Percentiles rank a stretch among this genome's conserved stretches.
phyloP scores from a whole-genome alignment of 2,113 vertebrate genomes.

The Nibea albiflora region DNA sequence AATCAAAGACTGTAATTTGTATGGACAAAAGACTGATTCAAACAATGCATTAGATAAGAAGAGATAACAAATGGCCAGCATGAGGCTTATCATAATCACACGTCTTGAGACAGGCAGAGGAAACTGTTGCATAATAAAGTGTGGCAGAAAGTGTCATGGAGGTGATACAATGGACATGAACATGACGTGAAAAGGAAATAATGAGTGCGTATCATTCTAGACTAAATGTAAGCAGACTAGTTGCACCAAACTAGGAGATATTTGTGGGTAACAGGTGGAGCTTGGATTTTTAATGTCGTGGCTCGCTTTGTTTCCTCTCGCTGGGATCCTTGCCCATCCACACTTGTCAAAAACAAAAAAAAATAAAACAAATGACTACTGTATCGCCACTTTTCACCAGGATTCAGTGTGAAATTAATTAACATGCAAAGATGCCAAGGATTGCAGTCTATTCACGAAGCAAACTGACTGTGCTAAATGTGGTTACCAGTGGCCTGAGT shows the following conservation, averaged over 20 bases:
- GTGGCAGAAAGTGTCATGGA: conserved; percentile 20
- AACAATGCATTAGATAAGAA: conserved; percentile 65
- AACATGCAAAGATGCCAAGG: conserved; percentile 52
- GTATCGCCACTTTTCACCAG: conserved; percentile 43
- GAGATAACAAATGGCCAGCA: conserved; percentile 40
- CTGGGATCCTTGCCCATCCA: conserved; percentile 63
- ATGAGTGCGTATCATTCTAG: conserved; percentile 5
- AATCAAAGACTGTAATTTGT: conserved; percentile 74
- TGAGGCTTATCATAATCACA: conserved; percentile 45
- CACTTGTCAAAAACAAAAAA: conserved; percentile 38
- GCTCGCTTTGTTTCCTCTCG: conserved; percentile 52
- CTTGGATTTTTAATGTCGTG: conserved; percentile 24
- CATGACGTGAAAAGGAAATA: conserved; percentile 1
- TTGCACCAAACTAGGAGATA: conserved; percentile 21
- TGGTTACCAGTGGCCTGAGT: conserved; percentile 35
- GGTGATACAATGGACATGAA: conserved; percentile 13
- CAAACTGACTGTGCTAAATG: conserved; percentile 37
- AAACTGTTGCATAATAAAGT: conserved; percentile 33
- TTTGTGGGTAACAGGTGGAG: conserved; percentile 56
- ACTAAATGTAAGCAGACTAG: conserved; percentile 22
- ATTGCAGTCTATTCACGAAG: conserved; percentile 39
- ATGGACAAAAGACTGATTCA: conserved; percentile 70
- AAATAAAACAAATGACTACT: conserved; percentile 42
- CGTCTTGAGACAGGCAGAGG: conserved; percentile 29
- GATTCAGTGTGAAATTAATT: conserved; percentile 67